Base-by-base conservation (phyloP, 2,797 vertebrate species). In the Petrocephalus sullivani region DNA sequence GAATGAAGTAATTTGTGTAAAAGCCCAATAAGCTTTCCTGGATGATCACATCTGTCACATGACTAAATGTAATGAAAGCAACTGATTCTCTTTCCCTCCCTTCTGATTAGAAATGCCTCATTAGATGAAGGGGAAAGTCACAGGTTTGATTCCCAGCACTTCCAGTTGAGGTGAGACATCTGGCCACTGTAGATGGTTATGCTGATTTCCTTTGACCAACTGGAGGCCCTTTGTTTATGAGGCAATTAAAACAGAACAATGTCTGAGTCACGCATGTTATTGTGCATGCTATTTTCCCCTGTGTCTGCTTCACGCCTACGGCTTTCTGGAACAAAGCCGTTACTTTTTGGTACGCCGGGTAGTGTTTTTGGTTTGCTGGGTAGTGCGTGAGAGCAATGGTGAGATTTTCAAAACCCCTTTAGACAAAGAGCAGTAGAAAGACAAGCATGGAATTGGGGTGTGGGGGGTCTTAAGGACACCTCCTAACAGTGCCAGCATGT, bases 131-230 rank as follows among this genome's bases (percentile, higher is more conserved):
- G 93, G 87, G 95, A 96, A 86, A 92, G 92, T 93, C 95, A 95
- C 95, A 95, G 94, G 93, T 96, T 95, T 94, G 95, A 95, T 91
- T 94, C 94, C 89, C 95, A 95, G 93, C 95, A 95, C 92, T 95
- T 96, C 93, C 95, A 96, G 92, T 92, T 96, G 91, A 95, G 95
- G 95, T 96, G 95, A 96, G 95, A 88, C 49, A 33, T n/a, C 16
- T n/a, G 60, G 49, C 14, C 41, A 21, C 71, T 60, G 21, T 33
- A 81, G 56, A n/a, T 33, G 53, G 51, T 53, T 9, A 14, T 23
- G 53, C 23, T 82, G 71, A 51, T 60, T 85, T 46, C 33, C 64
- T 82, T 60, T 61, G 67, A 21, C 6, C 85, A 49, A 33, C 33
- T 8, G 5, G 37, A 51, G 41, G 7, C 3, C n/a, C 56, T 19